Conservation (phyloP, 2,113 vertebrate species). For the Synchiropus splendidus region DNA sequence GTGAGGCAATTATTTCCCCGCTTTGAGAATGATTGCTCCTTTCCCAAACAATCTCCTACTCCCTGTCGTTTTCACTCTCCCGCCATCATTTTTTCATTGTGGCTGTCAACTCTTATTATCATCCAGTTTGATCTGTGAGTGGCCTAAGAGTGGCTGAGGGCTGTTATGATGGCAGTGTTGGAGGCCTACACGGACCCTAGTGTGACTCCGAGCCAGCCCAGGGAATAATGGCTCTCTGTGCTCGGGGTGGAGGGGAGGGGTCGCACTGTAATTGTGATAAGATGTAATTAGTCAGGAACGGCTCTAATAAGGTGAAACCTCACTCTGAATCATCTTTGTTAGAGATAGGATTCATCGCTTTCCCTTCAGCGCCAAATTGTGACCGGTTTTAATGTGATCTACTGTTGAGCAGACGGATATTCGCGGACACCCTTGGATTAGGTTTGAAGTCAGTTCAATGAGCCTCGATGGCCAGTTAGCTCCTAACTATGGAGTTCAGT, state of each 20-base stretch:
- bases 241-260: slow-evolving; percentile 30
- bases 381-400: too few species aligned
- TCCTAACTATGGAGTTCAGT: too few species aligned
- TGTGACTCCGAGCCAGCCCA: slow-evolving; percentile 51
- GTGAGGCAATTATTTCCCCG: slow-evolving; percentile 55
- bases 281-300: slow-evolving; percentile 52
- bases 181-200: slow-evolving; percentile 53
- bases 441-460: too few species aligned
- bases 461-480: too few species aligned
- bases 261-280: slow-evolving; percentile 44
- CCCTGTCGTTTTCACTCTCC: slow-evolving; percentile 40
- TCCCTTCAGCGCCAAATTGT: too few species aligned
- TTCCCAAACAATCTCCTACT: slow-evolving; percentile 42
- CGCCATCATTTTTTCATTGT: slow-evolving; percentile 35
- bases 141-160: slow-evolving; percentile 49
- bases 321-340: slow-evolving; percentile 12
- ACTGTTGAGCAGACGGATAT: too few species aligned
- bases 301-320: slow-evolving; percentile 40
- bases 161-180: slow-evolving; percentile 52
- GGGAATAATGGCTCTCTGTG: slow-evolving; percentile 51
- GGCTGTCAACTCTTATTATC: slow-evolving; percentile 39
- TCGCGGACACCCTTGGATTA: too few species aligned
- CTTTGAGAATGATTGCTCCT: slow-evolving; percentile 48
- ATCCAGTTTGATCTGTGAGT: slow-evolving; percentile 57
- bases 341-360: too few species aligned